A percentile compares a stretch with the other conserved stretches of the same genome.
These are phyloP conservation scores for Anarrhichthys ocellatus DNA, from an alignment of 2,113 vertebrate genomes.

Conservation along the genomic window DNA sequence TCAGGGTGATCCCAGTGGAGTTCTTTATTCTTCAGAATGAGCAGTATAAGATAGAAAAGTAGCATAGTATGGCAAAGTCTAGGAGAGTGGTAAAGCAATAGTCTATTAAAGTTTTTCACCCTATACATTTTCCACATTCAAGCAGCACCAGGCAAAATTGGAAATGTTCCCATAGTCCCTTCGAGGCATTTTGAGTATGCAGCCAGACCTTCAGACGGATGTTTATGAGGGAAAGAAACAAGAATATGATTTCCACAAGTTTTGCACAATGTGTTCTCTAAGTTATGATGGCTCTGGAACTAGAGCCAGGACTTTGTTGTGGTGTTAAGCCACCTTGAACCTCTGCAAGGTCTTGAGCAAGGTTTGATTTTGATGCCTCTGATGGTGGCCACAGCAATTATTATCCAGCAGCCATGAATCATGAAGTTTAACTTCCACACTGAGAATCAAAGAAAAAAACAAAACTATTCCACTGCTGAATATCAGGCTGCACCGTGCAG, in stretches of 20 bases:
- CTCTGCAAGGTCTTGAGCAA: neutral
- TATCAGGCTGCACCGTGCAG: neutral
- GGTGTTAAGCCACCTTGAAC: slow-evolving; percentile 4
- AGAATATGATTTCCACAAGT: neutral
- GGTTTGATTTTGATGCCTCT: slow-evolving; percentile 14
- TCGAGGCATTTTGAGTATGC: neutral
- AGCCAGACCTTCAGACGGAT: neutral
- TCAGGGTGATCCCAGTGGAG: slow-evolving; percentile 15
- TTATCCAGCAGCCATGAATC: slow-evolving; percentile 15
- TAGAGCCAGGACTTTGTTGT: slow-evolving; percentile 4
- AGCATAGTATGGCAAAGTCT: neutral
- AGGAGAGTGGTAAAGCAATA: neutral
- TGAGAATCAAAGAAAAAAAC: slow-evolving; percentile 27
- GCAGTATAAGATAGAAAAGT: neutral
- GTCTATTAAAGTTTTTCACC: neutral
- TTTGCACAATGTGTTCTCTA: neutral
- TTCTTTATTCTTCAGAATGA: slow-evolving; percentile 10
- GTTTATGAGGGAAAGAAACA: neutral
- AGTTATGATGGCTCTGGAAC: neutral
- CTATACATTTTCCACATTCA: neutral
- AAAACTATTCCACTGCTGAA: neutral
- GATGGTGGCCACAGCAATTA: neutral
- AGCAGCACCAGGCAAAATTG: neutral
- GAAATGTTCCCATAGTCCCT: neutral
- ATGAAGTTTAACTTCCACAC: neutral